Evolutionary conservation across 2,797 vertebrate species (phyloP).

Genomic region (Poeciliopsis presidionis): DNA sequence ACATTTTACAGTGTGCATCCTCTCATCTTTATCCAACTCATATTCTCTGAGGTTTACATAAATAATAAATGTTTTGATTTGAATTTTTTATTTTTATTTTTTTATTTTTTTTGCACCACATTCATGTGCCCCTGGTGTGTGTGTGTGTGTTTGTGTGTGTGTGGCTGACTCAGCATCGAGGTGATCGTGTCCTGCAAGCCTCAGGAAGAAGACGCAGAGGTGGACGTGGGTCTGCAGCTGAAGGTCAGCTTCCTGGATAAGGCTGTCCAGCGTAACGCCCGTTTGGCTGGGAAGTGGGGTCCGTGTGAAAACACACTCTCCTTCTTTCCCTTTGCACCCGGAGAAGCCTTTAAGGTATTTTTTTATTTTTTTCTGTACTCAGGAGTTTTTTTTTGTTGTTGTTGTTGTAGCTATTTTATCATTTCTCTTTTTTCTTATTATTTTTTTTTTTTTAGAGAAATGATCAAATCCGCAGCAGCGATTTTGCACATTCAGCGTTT

Average conservation of each 20-base stretch:
- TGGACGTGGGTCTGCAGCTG: constrained; percentile 86
- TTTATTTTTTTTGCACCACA: not conserved
- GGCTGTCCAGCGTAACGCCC: constrained; percentile 85
- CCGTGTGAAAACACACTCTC: constrained; percentile 85
- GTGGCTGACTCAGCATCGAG: constrained; percentile 81
- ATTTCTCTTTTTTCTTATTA: not conserved
- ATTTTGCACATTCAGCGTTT: constrained; percentile 4
- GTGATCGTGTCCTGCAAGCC: constrained; percentile 83
- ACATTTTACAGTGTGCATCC: too few species aligned
- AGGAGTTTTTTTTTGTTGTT: too few species aligned
- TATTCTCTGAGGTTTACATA: not conserved
- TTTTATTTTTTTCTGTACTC: not conserved
- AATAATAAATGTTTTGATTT: not conserved
- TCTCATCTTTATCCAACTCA: not conserved
- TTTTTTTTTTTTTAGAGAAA: not conserved
- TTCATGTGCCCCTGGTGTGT: not conserved
- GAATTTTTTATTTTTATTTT: too few species aligned
- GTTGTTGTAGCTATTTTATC: not conserved
- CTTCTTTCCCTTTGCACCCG: constrained; percentile 89
- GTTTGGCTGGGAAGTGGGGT: constrained; percentile 89
- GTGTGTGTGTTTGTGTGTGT: not conserved
- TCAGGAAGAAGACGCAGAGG: constrained; percentile 76
- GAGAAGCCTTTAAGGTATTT: constrained; percentile 87
- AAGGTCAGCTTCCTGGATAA: constrained; percentile 87
- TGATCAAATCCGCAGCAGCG: not conserved